Base-by-base conservation (phyloP, 2,113 vertebrate genomes). In the Nesogale talazaci region DNA sequence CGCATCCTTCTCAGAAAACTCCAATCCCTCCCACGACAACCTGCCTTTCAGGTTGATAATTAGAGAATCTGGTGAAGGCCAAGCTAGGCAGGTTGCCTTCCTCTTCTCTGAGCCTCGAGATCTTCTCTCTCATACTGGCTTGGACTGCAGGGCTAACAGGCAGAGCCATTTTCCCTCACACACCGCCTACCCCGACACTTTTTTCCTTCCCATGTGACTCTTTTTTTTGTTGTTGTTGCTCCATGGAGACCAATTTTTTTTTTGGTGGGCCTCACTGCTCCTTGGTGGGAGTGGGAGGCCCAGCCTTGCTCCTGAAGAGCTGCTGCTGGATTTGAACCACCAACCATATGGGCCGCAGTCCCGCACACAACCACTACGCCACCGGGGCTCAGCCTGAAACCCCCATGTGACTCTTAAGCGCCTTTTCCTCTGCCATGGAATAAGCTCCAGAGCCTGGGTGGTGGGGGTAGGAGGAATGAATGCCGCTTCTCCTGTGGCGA, bases 1-100 rank as follows among this genome's bases (percentile, higher is more conserved):
- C 38, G 46, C 34, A 86, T 31, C 76, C 36, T 95, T 78, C 80
- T 92, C 78, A 67, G 40, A 92, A 91, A 85, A 31, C 63, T 86
- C 61, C 7, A 69, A 19, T 78, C 40, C 63, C 77, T 89, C 52
- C 42, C 89, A 38, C 25, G 27, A 70, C 40, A 56, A 38, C 65
- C 88, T 59, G 27, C 67, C 79, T 93, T 87, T 85, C 38, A 88
- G 81, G 38, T 61, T 34, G 67, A 61, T 34, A 34, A 52, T 88
- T 40, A 89, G 67, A 90, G 52, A 89, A 25, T 70, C 46, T 81
- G 72, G 81, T 42, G 90, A 23, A 77, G 65, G 36, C 83, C 83
- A 90, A 59, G 90, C 36, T 57, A 78, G 77, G 74, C 46, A 63
- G 85, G 59, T 85, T 46, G 65, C 38, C 20, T 69, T 61, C 34